phyloP scores from a whole-genome alignment of 2,113 vertebrate genomes.

The Anas platyrhynchos region DNA sequence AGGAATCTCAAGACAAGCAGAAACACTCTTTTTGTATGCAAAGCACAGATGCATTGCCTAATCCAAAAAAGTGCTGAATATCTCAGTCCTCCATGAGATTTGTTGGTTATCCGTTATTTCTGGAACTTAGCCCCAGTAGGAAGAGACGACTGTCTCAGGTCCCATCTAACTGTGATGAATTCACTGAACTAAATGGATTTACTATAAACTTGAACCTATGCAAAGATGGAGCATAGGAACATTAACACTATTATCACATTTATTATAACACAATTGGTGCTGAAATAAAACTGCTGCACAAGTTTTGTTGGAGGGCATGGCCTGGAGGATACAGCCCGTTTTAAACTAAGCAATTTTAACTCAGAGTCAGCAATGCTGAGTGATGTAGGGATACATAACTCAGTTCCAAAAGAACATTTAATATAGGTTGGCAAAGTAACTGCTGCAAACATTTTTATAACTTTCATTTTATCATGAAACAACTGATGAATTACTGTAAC shows the following conservation, averaged over 20 bases:
- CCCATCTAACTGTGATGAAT: background rate
- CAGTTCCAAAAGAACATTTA: background rate
- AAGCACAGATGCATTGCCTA: background rate
- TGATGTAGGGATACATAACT: background rate
- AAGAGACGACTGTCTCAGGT: background rate
- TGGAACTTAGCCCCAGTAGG: background rate
- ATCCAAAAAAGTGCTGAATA: background rate
- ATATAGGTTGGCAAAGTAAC: background rate
- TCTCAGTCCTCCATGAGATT: background rate
- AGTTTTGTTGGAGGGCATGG: background rate
- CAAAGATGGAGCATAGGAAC: background rate
- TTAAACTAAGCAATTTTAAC: background rate
- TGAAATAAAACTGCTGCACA: background rate
- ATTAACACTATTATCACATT: background rate
- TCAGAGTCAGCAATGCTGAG: background rate
- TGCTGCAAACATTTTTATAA: background rate
- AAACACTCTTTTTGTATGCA: background rate
- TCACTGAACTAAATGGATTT: background rate
- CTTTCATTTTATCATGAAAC: background rate
- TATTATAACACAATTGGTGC: background rate
- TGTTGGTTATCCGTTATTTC: background rate
- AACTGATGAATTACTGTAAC: background rate
- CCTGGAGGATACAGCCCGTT: background rate
- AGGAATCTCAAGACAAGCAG: background rate
- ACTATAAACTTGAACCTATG: background rate